Base-by-base conservation (phyloP, 2,113 vertebrate species). In the Chamaetylas fuelleborni region DNA sequence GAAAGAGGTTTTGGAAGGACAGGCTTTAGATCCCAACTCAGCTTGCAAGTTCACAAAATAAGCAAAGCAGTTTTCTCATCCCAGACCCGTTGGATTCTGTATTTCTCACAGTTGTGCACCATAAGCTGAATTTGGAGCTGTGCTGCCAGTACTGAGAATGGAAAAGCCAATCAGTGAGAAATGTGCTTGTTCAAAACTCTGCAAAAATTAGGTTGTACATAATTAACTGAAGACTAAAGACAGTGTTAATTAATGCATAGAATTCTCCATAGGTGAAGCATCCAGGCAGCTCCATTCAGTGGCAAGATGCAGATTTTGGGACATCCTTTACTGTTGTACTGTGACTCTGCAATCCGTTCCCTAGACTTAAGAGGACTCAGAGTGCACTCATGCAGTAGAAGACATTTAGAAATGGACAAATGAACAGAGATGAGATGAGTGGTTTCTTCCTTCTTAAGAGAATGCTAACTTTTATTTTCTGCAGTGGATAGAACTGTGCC, bases 151-250 rank as follows among this genome's bases (percentile, higher is more conserved):
- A 31, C 86, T 84, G 78, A 78, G 77, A 92, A 42, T 17, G 28
- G 78, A 48, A 66, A 76, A 85, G 53, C 42, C 85, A 54, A 4
- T 28, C 8, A 4, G 64, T 58, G 65, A 78, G 54, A 85, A 93
- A 86, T 9, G 40, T 22, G 34, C 71, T 61, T 66, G 47, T 88
- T 88, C 51, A 78, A 78, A 76, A 86, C 40, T 58, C 51, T 77
- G 26, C 33, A 72, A 92, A 85, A 94, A 95, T 12, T 29, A 87
- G 93, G 84, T 73, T 94, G 81, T 76, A 66, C 34, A 0, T 93
- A 85, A 95, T 95, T 95, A 97, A 70, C 45, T 45, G 72, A 62
- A 65, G 86, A 73, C 34, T 65, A 50, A 87, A 84, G 84, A 57
- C 45, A 14, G 22, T 42, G 25, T 62, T 95, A 91, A 91, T 95